A percentile compares a stretch with the other conserved stretches of the same genome.
Conservation (phyloP, 1,140 invertebrate genomes). For the Zelostemma sp. region DNA sequence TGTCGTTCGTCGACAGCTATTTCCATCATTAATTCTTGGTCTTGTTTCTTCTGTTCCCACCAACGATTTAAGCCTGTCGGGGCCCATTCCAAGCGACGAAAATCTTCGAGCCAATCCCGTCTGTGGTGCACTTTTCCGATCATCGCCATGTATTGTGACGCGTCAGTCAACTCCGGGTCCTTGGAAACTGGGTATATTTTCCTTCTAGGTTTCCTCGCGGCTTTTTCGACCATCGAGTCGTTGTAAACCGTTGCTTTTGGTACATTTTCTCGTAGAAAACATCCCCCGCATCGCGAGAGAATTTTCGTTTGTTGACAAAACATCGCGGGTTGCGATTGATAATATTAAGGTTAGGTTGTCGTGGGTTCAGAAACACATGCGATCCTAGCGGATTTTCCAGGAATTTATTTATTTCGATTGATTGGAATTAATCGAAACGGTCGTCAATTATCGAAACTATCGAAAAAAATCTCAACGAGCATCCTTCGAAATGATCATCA, state of each 20-base stretch:
- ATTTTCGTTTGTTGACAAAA: too few species aligned
- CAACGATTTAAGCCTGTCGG: constrained; percentile 59
- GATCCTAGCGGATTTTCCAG: too few species aligned
- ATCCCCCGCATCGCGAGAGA: too few species aligned
- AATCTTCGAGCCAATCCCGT: constrained; percentile 33
- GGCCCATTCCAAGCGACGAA: constrained; percentile 17
- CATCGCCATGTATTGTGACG: neutral
- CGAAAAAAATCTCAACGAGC: too few species aligned
- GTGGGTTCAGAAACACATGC: too few species aligned
- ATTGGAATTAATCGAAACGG: too few species aligned
- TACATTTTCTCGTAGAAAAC: too few species aligned
- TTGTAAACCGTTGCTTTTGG: constrained; percentile 13
- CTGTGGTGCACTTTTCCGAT: neutral
- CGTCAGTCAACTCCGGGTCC: neutral
- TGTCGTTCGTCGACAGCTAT: constrained; percentile 67
- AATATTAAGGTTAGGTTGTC: too few species aligned
- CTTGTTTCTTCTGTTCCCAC: constrained; percentile 60
- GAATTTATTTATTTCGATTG: too few species aligned
- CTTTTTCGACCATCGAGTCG: constrained; percentile 11
- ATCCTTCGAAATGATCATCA: too few species aligned
- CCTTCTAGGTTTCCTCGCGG: neutral
- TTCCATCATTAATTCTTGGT: constrained; percentile 61
- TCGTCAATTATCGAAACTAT: too few species aligned
- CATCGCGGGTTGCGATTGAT: too few species aligned
- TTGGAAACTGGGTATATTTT: neutral